A percentile compares a stretch with the other conserved stretches of the same genome.
Evolutionary conservation across 2,797 vertebrate genomes (phyloP).

Genomic region (Prionace glauca): DNA sequence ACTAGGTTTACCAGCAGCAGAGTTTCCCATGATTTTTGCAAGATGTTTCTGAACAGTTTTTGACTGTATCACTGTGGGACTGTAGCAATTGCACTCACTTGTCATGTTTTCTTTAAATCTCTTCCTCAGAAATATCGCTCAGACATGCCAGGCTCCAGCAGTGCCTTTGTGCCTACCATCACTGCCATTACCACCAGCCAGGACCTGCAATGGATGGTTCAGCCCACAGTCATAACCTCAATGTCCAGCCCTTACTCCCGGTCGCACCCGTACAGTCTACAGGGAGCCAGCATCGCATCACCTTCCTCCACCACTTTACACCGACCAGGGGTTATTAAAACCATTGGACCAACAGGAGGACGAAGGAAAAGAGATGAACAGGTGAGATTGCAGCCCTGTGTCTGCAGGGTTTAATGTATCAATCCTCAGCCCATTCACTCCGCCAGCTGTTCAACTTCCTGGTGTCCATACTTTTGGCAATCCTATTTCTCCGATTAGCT

Average conservation of each 20-base stretch:
- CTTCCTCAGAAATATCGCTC: slow-evolving; percentile 82
- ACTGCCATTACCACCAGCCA: slow-evolving; percentile 99
- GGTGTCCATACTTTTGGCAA: not conserved
- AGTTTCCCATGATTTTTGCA: not conserved
- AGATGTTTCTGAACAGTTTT: not conserved
- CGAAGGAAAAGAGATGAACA: slow-evolving; percentile 90
- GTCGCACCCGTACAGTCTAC: slow-evolving; percentile 83
- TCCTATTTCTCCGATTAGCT: not conserved
- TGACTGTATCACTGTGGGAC: not conserved
- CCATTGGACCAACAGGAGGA: slow-evolving; percentile 82
- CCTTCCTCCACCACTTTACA: slow-evolving; percentile 69
- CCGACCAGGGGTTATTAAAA: slow-evolving; percentile 91
- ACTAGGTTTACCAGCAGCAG: not conserved
- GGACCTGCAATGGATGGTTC: slow-evolving; percentile 99
- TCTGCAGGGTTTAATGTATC: not conserved
- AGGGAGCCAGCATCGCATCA: slow-evolving; percentile 72
- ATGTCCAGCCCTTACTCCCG: slow-evolving; percentile 94
- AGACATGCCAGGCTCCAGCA: slow-evolving; percentile 98
- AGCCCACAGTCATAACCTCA: slow-evolving; percentile 97
- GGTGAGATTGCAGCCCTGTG: slow-evolving; percentile 56
- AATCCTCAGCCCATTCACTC: not conserved
- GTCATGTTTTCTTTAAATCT: not conserved
- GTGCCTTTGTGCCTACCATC: slow-evolving; percentile 96
- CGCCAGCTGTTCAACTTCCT: not conserved
- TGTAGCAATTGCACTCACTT: not conserved